These are phyloP conservation scores for Limenitis camilla DNA, from an alignment of 2,888 invertebrate genomes.

Conservation along the genomic window DNA sequence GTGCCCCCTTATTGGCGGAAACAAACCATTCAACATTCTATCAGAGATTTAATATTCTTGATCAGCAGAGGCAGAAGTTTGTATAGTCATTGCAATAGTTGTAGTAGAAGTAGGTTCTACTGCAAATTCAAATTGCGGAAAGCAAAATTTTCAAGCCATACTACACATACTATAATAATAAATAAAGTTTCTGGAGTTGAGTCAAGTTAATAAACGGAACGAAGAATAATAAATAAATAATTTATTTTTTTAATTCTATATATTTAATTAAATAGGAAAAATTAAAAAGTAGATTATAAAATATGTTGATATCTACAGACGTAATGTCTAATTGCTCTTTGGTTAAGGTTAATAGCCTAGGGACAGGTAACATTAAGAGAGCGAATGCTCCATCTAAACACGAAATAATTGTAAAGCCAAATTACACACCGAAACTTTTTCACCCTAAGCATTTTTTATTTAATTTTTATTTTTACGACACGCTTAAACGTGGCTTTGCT, in stretches of 20 bases:
- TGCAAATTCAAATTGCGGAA: too few species aligned
- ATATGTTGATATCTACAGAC: slow-evolving; percentile 9
- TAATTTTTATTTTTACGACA: slow-evolving; percentile 74
- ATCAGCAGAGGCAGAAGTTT: too few species aligned
- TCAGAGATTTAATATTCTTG: too few species aligned
- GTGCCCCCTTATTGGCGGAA: slow-evolving; percentile 16
- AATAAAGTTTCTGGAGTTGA: too few species aligned
- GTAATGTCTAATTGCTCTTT: slow-evolving; percentile 21
- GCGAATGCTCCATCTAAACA: slow-evolving; percentile 44
- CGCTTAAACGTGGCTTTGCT: slow-evolving; percentile 72
- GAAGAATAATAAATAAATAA: too few species aligned
- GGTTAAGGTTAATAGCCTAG: slow-evolving; percentile 34
- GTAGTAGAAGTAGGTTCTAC: too few species aligned
- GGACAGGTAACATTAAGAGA: slow-evolving; percentile 58
- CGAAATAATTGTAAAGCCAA: slow-evolving; percentile 63
- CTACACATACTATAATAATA: too few species aligned
- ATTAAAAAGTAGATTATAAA: neutral
- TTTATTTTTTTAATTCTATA: too few species aligned
- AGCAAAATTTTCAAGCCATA: too few species aligned
- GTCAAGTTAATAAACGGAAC: too few species aligned
- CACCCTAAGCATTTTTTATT: slow-evolving; percentile 70
- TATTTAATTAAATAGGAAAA: neutral
- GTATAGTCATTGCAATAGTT: too few species aligned
- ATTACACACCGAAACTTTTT: slow-evolving; percentile 65
- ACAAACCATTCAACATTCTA: too few species aligned